phyloP scores from a whole-genome alignment of 92 coral and sea anemone species.

The Meandrina meandrites region DNA sequence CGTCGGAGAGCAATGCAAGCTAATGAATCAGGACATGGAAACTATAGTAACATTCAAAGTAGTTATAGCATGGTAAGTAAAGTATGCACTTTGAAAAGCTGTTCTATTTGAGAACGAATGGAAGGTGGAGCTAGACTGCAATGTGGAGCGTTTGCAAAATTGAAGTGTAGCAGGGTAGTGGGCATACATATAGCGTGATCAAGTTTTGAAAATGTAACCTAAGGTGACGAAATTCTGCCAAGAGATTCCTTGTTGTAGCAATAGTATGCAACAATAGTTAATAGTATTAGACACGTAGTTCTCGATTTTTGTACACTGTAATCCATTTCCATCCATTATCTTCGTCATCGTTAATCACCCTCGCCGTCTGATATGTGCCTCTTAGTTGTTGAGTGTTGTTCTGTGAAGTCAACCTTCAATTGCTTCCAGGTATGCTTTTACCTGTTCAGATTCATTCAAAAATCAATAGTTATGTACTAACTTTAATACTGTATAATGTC shows the following conservation, averaged over 20 bases:
- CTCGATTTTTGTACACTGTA: too few species aligned
- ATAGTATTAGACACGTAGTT: background rate
- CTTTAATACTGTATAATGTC: background rate
- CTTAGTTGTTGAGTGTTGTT: background rate
- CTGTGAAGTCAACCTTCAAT: background rate
- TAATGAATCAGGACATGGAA: constrained; percentile 67
- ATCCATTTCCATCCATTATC: too few species aligned
- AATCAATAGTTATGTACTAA: background rate
- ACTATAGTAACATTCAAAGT: constrained; percentile 62
- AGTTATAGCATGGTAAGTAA: constrained; percentile 72
- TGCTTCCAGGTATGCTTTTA: background rate
- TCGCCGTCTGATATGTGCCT: background rate
- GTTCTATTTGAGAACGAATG: too few species aligned
- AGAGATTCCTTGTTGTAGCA: too few species aligned
- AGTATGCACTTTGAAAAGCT: background rate
- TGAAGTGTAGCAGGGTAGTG: too few species aligned
- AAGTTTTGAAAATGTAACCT: too few species aligned
- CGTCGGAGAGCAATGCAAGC: constrained; percentile 42
- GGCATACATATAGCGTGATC: too few species aligned
- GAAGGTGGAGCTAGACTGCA: too few species aligned
- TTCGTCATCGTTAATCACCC: background rate
- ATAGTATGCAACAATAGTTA: too few species aligned
- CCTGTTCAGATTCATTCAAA: background rate
- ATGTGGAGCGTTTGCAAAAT: too few species aligned
- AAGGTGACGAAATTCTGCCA: too few species aligned